Conservation (phyloP, 2,797 vertebrate genomes). For the Alectoris magna region DNA sequence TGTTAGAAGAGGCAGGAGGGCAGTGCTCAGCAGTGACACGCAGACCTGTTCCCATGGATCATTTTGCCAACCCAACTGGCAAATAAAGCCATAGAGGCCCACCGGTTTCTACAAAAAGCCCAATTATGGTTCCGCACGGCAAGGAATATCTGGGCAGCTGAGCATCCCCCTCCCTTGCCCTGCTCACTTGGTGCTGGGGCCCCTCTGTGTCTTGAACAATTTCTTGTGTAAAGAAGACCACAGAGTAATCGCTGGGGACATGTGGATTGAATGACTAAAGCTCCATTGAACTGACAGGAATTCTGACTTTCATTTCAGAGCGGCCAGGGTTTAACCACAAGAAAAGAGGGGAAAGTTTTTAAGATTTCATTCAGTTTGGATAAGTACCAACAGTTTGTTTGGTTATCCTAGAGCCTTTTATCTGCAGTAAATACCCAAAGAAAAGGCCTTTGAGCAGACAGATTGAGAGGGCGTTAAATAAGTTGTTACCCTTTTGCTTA, state of each 20-base stretch:
- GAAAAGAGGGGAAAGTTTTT: slow-evolving; percentile 20
- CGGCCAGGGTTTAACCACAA: slow-evolving; percentile 10
- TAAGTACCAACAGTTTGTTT: slow-evolving; percentile 54
- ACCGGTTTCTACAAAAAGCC: background rate
- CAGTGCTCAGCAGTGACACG: background rate
- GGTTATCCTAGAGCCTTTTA: slow-evolving; percentile 28
- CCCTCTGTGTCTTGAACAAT: background rate
- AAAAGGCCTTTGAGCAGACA: slow-evolving; percentile 41
- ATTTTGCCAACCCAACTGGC: background rate
- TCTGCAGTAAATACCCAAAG: slow-evolving; percentile 15
- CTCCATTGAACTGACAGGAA: background rate
- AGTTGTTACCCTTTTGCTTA: slow-evolving; percentile 38
- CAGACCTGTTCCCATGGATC: background rate
- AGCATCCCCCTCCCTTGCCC: background rate
- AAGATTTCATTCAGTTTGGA: slow-evolving; percentile 44
- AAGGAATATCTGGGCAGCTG: background rate
- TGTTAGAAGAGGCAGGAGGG: background rate
- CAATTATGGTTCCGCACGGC: background rate
- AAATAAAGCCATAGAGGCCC: background rate
- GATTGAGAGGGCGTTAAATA: slow-evolving; percentile 27
- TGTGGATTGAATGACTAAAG: slow-evolving; percentile 47
- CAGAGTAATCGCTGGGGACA: slow-evolving; percentile 33
- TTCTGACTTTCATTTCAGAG: background rate
- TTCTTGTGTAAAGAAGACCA: slow-evolving; percentile 1
- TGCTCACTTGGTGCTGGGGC: background rate